These are phyloP conservation scores for Pristionchus exspectatus DNA, from an alignment of 2,888 invertebrate species.

Conservation along the genomic window DNA sequence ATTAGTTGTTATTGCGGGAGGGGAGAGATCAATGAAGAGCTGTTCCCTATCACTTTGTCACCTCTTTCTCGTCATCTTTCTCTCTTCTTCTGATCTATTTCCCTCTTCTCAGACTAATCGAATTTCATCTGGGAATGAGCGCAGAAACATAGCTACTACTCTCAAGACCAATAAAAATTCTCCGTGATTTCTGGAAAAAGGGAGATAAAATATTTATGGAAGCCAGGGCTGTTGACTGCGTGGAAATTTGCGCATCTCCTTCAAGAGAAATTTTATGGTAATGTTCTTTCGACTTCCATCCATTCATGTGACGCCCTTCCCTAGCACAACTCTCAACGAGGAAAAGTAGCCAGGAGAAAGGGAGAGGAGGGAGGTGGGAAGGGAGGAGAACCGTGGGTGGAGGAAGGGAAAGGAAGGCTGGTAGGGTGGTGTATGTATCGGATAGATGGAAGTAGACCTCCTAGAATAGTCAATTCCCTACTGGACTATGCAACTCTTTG, in stretches of 20 bases:
- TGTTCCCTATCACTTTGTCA: conserved; percentile 21
- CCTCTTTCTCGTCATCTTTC: conserved; percentile 7
- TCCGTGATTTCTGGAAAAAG: background rate
- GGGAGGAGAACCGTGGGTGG: background rate
- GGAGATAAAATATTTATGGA: background rate
- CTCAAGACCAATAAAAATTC: background rate
- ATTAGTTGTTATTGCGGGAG: background rate
- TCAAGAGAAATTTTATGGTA: conserved; percentile 12
- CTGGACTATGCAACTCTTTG: background rate
- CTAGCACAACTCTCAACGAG: background rate
- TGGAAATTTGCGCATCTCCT: background rate
- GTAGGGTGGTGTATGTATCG: background rate
- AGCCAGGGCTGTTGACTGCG: background rate
- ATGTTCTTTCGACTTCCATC: background rate
- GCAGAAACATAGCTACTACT: background rate
- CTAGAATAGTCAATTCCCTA: background rate
- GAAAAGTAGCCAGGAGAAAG: background rate
- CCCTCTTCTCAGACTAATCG: background rate
- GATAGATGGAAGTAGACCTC: background rate
- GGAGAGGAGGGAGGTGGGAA: background rate
- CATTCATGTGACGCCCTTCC: background rate
- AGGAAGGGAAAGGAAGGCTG: background rate
- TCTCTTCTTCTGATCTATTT: background rate
- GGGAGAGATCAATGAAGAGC: background rate
- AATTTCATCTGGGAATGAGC: background rate